Evolutionary conservation across 2,797 vertebrate species (phyloP), one percentile per base, ranked within the genome.

Genomic region (Podarcis lilfordi): DNA sequence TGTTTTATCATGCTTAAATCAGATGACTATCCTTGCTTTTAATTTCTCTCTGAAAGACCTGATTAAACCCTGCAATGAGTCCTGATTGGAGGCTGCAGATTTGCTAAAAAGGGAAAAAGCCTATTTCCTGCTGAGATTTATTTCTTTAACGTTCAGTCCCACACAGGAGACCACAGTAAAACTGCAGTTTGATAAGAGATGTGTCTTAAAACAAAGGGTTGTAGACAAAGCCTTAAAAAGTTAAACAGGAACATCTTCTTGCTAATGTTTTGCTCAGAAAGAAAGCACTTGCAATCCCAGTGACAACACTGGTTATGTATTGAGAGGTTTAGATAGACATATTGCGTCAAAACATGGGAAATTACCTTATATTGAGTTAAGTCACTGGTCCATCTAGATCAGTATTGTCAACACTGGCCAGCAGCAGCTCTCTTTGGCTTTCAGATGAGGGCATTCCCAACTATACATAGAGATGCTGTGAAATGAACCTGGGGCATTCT

Each of bases 1-100:
- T 80, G 69, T 72, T 84, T 74, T 85, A 85, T 80, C 37, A 40
- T 89, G n/a, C 87, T 66, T 84, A 84, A 87, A 80, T 85, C 69
- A 40, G 43, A 75, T 68, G 43, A 17, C 78, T 75, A 75, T 43
- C 35, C 69, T 81, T 71, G 83, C 71, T 80, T 89, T 89, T 85
- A 80, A 89, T 85, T 80, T 85, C 82, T 79, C 23, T 84, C 25
- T 80, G 69, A 35, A 89, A 85, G 32, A 45, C 59, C 69, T 85
- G 83, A 85, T n/a, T 89, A 85, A 81, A 55, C 32, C 23, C 75
- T 29, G 69, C 77, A 81, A 81, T n/a, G 37, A 76, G 8, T 21
- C 37, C 82, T 80, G 32, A 81, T 3, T 80, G n/a, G 71, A 75
- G 72, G 40, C n/a, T 76, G 59, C 69, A 89, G 59, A 85, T 25